Percentiles rank a stretch among this genome's conserved stretches.
These are phyloP conservation scores for Indicator maculatus DNA, from an alignment of 2,113 vertebrate genomes.

Conservation along the genomic window DNA sequence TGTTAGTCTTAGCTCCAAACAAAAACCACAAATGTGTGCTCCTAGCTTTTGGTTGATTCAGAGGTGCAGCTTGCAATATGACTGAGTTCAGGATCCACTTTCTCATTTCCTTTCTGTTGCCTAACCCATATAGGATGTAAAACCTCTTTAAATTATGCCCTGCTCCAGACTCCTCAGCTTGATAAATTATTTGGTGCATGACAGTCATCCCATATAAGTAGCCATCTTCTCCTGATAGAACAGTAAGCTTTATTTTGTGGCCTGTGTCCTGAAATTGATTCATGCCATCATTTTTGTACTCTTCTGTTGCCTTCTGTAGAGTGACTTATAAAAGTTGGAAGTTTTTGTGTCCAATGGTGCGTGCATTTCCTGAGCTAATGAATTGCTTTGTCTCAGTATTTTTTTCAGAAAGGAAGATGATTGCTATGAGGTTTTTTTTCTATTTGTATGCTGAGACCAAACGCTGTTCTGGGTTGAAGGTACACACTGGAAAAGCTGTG, in stretches of 20 bases:
- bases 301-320: neutral
- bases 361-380: neutral
- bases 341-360: neutral
- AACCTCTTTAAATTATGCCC: neutral
- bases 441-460: neutral
- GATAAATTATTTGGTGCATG: neutral
- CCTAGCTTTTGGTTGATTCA: neutral
- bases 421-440: neutral
- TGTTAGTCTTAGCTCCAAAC: neutral
- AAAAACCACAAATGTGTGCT: rapidly evolving
- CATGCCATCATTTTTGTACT: neutral
- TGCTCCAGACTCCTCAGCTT: rapidly evolving
- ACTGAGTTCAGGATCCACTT: neutral
- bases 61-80: neutral
- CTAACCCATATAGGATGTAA: neutral
- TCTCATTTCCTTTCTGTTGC: neutral
- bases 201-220: neutral
- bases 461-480: neutral
- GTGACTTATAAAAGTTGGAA: neutral
- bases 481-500: neutral
- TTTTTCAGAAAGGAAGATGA: neutral
- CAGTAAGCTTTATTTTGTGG: neutral
- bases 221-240: neutral
- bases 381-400: neutral
- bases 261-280: neutral